Base-by-base conservation (phyloP, 2,888 invertebrate species). In the Plebejus melissa region DNA sequence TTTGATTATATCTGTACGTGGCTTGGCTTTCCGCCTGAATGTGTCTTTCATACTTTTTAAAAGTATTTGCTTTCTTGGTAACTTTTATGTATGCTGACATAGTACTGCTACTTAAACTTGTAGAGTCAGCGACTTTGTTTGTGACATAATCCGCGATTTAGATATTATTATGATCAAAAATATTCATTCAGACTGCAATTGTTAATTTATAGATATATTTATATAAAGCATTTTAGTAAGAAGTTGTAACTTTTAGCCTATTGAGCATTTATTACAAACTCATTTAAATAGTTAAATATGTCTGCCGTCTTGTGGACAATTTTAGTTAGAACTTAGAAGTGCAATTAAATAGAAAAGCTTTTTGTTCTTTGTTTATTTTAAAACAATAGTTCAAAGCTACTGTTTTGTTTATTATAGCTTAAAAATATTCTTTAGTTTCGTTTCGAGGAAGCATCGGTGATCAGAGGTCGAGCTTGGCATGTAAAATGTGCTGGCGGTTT, bases 1-100 rank as follows among this genome's bases (percentile, higher is more conserved):
- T 86, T 87, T 87, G 88, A 89, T 89, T 87, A 83, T 83, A 82
- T 82, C 83, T 80, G 84, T 86, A 88, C 88, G 87, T 89, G 87
- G 82, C 81, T 86, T 84, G 86, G 85, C 84, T 85, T 80, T 80
- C 80, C 80, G 80, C 81, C 78, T 80, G 84, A 82, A 82, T 81
- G 54, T 70, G 70, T 72, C 72, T 72, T 72, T 72, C 72, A 72
- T 72, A 54, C 72, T 72, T 72, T 72, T 72, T 54, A 72, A 72
- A 72, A 72, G 50, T 72, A 54, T 72, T 72, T 72, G 72, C 72
- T 72, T 72, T 72, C 72, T 72, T 72, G 16, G 72, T 54, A 72
- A 50, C 72, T 72, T 54, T 72, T 72, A 72, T 28, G 72, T 50
- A 72, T 72, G 28, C 72, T 71, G 46, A 2, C 46, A 46, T 13